Conservation (phyloP, 1,140 invertebrate species). For the Megalopta genalis region DNA sequence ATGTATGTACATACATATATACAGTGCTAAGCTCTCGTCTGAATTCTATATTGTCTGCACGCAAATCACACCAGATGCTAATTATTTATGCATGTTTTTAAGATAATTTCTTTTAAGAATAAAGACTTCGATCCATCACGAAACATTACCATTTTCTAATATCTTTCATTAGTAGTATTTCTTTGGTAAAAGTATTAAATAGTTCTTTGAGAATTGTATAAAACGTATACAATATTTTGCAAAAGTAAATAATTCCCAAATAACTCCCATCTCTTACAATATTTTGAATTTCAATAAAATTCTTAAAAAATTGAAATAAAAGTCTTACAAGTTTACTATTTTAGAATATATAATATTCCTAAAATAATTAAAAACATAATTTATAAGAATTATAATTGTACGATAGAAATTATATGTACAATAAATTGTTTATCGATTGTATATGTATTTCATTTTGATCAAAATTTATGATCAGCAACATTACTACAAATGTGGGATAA, state of each 20-base stretch:
- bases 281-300: too few species aligned
- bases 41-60: neutral
- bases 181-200: neutral
- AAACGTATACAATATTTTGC: too few species aligned
- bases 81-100: neutral
- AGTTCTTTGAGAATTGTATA: too few species aligned
- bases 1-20: too few species aligned
- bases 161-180: neutral
- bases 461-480: conserved; percentile 14
- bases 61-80: neutral
- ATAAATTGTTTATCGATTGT: neutral
- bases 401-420: neutral
- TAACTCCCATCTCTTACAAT: neutral
- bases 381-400: neutral
- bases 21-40: neutral
- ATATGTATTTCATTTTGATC: conserved; percentile 13
- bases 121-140: neutral
- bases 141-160: neutral
- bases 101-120: neutral
- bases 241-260: too few species aligned
- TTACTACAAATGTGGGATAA: neutral
- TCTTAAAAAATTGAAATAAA: neutral
- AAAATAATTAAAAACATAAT: neutral
- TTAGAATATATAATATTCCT: neutral
- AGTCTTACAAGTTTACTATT: neutral